A percentile compares a stretch with the other conserved stretches of the same genome.
Conservation (phyloP, 2,888 invertebrate species). For the Boloria selene region DNA sequence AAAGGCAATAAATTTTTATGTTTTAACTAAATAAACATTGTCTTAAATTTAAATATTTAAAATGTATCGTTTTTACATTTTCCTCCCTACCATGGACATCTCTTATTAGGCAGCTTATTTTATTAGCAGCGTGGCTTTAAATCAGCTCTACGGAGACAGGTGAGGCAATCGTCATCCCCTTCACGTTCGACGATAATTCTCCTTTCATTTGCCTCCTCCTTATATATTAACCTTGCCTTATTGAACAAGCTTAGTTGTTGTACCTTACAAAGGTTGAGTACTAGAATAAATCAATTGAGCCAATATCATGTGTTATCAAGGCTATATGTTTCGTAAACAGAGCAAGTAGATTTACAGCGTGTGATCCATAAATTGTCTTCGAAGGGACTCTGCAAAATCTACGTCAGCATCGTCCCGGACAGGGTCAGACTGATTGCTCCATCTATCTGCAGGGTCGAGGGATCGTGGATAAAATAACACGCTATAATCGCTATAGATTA, state of each 20-base stretch:
- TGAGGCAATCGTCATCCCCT: constrained; percentile 56
- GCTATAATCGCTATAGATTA: constrained; percentile 52
- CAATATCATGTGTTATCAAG: constrained; percentile 41
- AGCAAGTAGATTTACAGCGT: constrained; percentile 65
- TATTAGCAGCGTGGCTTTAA: constrained; percentile 57
- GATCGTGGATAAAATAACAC: constrained; percentile 67
- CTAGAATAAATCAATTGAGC: constrained; percentile 35
- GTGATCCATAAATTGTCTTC: constrained; percentile 73
- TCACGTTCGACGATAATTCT: constrained; percentile 57
- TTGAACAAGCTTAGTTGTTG: constrained; percentile 8
- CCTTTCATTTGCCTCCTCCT: constrained; percentile 40
- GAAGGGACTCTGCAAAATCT: constrained; percentile 60
- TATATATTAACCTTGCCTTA: constrained; percentile 21
- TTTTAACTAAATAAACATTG: too few species aligned
- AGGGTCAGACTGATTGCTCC: constrained; percentile 72
- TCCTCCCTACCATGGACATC: constrained; percentile 39
- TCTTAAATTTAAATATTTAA: not conserved
- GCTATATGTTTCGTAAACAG: constrained; percentile 60
- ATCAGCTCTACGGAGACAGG: constrained; percentile 55
- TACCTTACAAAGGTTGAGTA: constrained; percentile 13
- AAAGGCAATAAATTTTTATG: too few species aligned
- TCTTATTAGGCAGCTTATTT: constrained; percentile 60
- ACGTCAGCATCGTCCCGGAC: constrained; percentile 66
- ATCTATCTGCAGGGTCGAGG: constrained; percentile 68
- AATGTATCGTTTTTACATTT: constrained; percentile 25